These are phyloP conservation scores for Carcharodon carcharias DNA, from an alignment of 2,797 vertebrate genomes.

Conservation along the genomic window DNA sequence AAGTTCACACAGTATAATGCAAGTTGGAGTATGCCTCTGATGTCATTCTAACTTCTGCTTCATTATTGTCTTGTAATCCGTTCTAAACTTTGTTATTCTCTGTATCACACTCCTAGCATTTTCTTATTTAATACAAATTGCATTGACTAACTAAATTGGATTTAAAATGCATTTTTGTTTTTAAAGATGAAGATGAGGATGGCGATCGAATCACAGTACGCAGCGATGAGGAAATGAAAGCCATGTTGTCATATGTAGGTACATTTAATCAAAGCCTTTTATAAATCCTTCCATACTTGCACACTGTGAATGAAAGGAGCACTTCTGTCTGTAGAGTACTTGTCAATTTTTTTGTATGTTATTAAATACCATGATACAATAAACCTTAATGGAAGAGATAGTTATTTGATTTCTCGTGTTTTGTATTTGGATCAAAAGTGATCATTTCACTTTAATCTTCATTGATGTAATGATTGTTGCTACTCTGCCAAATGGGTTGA, in stretches of 20 bases:
- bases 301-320: not conserved
- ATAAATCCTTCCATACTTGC: not conserved
- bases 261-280: not conserved
- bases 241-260: slow-evolving; percentile 95
- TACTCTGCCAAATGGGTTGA: not conserved
- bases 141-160: not conserved
- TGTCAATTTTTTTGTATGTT: slow-evolving; percentile 13
- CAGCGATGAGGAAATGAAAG: slow-evolving; percentile 95
- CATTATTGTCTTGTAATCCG: not conserved
- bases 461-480: not conserved
- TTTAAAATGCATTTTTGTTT: slow-evolving; percentile 3
- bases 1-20: not conserved
- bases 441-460: not conserved
- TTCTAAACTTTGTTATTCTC: not conserved
- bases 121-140: not conserved
- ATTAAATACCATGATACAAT: slow-evolving; percentile 4
- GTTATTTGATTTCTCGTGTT: not conserved
- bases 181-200: slow-evolving; percentile 92
- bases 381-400: not conserved
- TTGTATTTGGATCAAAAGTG: not conserved
- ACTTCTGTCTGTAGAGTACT: not conserved
- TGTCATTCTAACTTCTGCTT: not conserved
- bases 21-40: not conserved
- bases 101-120: not conserved
- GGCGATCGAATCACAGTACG: slow-evolving; percentile 93